Evolutionary conservation across 1,140 invertebrate species (phyloP), one percentile per base, ranked within the genome.

Genomic region (Lordiphosa stackelbergi): DNA sequence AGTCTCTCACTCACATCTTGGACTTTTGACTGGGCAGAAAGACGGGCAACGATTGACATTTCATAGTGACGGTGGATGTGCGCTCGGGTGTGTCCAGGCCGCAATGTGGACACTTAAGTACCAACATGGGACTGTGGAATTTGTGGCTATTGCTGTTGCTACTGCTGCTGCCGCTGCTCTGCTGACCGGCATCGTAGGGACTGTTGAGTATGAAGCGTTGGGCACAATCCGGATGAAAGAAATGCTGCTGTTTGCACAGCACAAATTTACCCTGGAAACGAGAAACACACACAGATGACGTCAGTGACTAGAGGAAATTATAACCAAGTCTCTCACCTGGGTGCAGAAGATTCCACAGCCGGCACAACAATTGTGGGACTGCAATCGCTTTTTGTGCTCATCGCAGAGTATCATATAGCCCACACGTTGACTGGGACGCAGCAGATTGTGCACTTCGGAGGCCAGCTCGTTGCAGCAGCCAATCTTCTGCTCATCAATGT

Each of bases 331-430:
- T 12, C 65, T 85, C 83, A 94, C 96, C 91, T 97, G 95, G 24
- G 95, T 94, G 84, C 96, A 98, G 87, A 97, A 98, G 11, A 95
- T 89, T 5, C 96, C 96, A 88, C 96, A 98, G 0, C 93, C 92
- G 0, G 96, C 94, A 86, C 96, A 98, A 85, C 95, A 96, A 81
- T 96, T 95, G 86, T 98, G 96, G 24, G 91, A 87, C 5, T 91
- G 87, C 22, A 98, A 87, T 55, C 95, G 90, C 70, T 93, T 91
- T 62, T 92, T 90, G 87, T 98, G 96, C 77, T 93, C 90, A 37
- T 93, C 91, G 88, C 96, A 98, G 2, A 96, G 88, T n/a, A 95
- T 91, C 79, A 94, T 91, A 87, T 94, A 97, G 28, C 95, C 95
- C 46, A 96, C 92, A 45, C 93, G 90, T 1, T 92, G 91, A 41